Evolutionary conservation across 2,113 vertebrate genomes (phyloP).

Genomic region (Trachemys scripta): DNA sequence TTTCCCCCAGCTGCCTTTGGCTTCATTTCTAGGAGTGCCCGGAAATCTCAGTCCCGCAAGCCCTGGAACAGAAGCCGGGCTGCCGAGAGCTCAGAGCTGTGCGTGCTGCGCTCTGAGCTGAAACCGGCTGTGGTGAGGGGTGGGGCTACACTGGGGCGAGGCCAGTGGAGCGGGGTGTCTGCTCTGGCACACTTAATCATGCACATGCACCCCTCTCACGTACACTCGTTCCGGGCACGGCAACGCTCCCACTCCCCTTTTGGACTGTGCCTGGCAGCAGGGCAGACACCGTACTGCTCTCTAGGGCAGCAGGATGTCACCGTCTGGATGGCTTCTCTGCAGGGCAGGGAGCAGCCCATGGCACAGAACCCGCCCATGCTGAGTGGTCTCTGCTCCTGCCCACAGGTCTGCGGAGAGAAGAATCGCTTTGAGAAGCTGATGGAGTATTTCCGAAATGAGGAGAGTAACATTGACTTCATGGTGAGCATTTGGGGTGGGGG

Average conservation of each 20-base stretch:
- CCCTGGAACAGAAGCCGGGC: not conserved
- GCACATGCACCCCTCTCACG: not conserved
- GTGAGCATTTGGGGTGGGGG: constrained; percentile 74
- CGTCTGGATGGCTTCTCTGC: not conserved
- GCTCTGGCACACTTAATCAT: not conserved
- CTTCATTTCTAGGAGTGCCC: not conserved
- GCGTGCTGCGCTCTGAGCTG: no score
- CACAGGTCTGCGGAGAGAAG: constrained; percentile 86
- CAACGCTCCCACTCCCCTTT: not conserved
- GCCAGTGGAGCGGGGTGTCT: no score
- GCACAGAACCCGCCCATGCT: not conserved
- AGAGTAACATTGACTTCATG: constrained; percentile 96
- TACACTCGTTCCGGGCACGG: not conserved
- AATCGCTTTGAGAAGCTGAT: constrained; percentile 89
- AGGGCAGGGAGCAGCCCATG: not conserved
- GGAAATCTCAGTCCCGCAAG: not conserved
- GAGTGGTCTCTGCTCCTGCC: not conserved
- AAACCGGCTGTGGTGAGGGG: not conserved
- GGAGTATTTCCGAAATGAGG: constrained; percentile 93
- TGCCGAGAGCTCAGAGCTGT: not conserved
- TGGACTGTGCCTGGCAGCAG: not conserved
- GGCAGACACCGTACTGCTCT: not conserved
- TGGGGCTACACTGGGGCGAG: no score
- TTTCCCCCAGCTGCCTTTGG: not conserved
- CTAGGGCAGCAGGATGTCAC: not conserved